Evolutionary conservation across 2,113 vertebrate species (phyloP).

Genomic region (Cochlearius cochlearius): DNA sequence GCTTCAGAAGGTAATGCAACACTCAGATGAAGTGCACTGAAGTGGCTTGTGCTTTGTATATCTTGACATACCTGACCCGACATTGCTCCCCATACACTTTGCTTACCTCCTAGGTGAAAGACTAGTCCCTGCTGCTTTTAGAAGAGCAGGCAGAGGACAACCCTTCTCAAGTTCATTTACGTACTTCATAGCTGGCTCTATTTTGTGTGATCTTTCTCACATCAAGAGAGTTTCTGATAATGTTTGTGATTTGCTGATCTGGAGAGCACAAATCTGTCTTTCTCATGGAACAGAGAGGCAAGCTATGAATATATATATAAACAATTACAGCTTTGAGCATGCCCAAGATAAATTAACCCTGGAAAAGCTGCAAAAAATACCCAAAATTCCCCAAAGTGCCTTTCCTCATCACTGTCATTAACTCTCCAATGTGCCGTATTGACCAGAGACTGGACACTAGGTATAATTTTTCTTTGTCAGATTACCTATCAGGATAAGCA

Average conservation of each 20-base stretch:
- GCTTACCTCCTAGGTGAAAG: neutral
- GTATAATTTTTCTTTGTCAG: neutral
- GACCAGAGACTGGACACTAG: neutral
- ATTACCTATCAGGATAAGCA: neutral
- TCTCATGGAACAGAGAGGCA: neutral
- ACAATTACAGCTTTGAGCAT: neutral
- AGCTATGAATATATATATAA: neutral
- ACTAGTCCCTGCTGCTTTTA: neutral
- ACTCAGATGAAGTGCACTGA: neutral
- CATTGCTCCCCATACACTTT: neutral
- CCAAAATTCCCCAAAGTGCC: neutral
- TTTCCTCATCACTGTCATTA: neutral
- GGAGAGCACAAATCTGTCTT: neutral
- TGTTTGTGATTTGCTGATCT: neutral
- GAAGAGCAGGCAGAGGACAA: neutral
- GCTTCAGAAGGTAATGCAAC: neutral
- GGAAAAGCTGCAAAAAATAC: neutral
- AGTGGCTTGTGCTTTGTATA: neutral
- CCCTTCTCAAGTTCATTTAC: neutral
- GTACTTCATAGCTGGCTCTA: neutral
- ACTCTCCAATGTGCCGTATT: neutral
- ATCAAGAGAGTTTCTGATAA: neutral
- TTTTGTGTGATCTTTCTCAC: neutral
- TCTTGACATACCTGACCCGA: neutral
- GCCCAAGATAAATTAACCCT: neutral